Base-by-base conservation (phyloP, 92 coral and sea anemone species). In the Palythoa caribaeorum region DNA sequence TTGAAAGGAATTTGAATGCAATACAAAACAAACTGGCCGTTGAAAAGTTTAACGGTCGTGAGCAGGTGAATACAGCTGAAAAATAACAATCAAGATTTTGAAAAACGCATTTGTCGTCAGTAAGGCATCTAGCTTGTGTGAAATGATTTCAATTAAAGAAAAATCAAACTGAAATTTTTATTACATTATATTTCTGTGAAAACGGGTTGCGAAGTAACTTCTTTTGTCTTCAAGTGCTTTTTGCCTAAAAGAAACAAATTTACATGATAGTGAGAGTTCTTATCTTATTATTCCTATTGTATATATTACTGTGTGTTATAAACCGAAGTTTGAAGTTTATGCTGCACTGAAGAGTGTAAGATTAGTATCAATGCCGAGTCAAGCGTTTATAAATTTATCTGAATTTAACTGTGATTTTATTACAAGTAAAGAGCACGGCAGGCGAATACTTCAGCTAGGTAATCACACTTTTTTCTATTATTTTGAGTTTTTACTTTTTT, bases 1-100 rank as follows among this genome's bases (percentile, higher is more conserved):
- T 89, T 9, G 92, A 92, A 37, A 84, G 89, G 57, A 84, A 93
- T 83, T 84, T 95, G 80, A 65, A 73, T 11, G 74, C 86, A 44
- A 91, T 95, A 40, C 92, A 86, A 50, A 86, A 57, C 39, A 88
- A 90, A 55, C 84, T 94, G 38, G 70, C 76, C 35, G 63, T 14
- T 69, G 86, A 81, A 51, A 81, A 81, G 74, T 11, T 57, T 9
- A 36, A 38, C 83, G n/a, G 39, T 21, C 9, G 68, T 14, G 68
- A 52, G 14, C 83, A 77, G 68, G 66, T 77, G 83, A 77, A 77
- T 47, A 20, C 68, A 59, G 2, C 47, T 55, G 47, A 6, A 51
- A 76, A 53, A 54, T 55, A 36, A 21, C 21, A 28, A 6, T 15
- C 47, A 47, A 76, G 55, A 1, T 20, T 76, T 76, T 48, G 5